Evolutionary conservation across 2,797 vertebrate genomes (phyloP), one percentile per base, ranked within the genome.

Genomic region (Microtus agrestis): DNA sequence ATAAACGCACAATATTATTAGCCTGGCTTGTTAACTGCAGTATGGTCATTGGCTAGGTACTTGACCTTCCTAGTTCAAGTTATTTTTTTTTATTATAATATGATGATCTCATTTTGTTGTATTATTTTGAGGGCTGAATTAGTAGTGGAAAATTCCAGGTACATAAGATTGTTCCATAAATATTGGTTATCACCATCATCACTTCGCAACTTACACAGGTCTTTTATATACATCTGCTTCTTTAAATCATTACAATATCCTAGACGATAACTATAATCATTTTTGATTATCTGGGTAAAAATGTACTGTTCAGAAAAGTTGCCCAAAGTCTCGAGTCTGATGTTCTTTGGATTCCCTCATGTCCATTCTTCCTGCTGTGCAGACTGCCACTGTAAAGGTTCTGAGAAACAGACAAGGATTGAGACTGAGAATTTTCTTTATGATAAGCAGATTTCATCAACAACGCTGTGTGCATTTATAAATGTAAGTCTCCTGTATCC

Each of bases 31-130:
- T 69, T 88, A 40, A 11, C 54, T 79, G 7, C 3, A 37, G 27
- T 15, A 12, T 31, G 46, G 37, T 19, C 10, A 23, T n/a, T 89
- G 43, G 15, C 37, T 51, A 85, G 7, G 84, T 51, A 25, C 14
- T 40, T n/a, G 73, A 78, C 2, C 43, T 76, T 23, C 54, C 19
- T 46, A 93, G 31, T 25, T 27, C 90, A 73, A 37, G 31, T 2
- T 40, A n/a, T 91, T 87, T 95, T 77, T 11, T 81, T 11, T 81
- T 34, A 46, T 88, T 86, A n/a, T 43, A 59, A 76, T 86, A 31
- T 91, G 65, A 77, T 94, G 27, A 27, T 59, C n/a, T 10, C 63
- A 17, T 23, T 14, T 78, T 85, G 21, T 46, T 87, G 34, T 8
- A 80, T 84, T 96, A 37, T 27, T 94, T 56, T 73, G 48, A 73